Base-by-base conservation (phyloP, 2,888 invertebrate species). In the Diogma glabrata region DNA sequence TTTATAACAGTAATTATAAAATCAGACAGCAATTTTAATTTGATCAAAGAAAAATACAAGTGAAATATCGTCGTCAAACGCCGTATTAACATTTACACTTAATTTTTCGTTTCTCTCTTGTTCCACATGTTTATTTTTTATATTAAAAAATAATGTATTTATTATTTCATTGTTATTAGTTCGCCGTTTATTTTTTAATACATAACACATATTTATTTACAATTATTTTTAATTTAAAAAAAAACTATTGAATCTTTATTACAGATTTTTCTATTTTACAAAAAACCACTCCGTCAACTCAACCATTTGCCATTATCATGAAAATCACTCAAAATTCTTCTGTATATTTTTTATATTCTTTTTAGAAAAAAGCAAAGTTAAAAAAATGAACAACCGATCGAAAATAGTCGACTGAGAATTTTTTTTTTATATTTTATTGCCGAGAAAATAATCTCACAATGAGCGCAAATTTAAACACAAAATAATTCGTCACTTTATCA, bases 361-460 rank as follows among this genome's bases (percentile, higher is more conserved):
- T n/a, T n/a, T n/a, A n/a, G 23, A 30, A 47, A 51, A 47, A 51
- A 49, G 23, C 45, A 47, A 51, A 48, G 40, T 47, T 50, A 53
- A 52, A 52, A 52, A 51, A 51, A 50, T 56, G 57, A 59, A 58
- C n/a, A n/a, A n/a, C 58, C 62, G 63, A 62, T 66, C 64, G 64
- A 46, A 48, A 47, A 22, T 48, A 30, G 48, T 30, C 48, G 48
- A 48, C 48, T 48, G 48, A 48, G 48, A 48, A 47, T 28, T 47
- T 47, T 26, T 47, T 43, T 43, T 43, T 43, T 43, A n/a, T n/a
- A n/a, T n/a, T 43, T 22, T 47, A 47, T 48, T 48, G 48, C 48
- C 48, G 48, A 48, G 30, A 30, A 48, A 48, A 48, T 30, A 48
- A 51, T 40, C 51, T 51, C 48, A 53, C 53, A 53, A 53, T 53